Evolutionary conservation across 2,113 vertebrate species (phyloP).

Genomic region (Sceloporus tristichus): DNA sequence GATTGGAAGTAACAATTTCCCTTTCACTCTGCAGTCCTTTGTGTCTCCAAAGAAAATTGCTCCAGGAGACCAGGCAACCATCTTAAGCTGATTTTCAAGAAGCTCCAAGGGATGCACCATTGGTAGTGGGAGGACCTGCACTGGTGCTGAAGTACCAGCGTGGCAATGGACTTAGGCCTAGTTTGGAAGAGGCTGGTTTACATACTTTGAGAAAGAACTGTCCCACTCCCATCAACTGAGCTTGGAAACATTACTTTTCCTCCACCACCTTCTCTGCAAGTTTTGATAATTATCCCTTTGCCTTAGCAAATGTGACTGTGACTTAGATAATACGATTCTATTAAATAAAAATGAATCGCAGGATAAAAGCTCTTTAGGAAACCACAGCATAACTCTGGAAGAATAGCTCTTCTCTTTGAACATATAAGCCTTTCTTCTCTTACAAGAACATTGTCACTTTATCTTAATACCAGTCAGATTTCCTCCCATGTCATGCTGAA

Average conservation of each 20-base stretch:
- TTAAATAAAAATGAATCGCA: constrained; percentile 35
- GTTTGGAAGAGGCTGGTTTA: too few species aligned
- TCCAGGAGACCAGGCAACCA: too few species aligned
- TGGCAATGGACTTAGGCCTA: too few species aligned
- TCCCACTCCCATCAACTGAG: background rate
- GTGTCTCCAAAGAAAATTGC: too few species aligned
- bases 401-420: constrained; percentile 45
- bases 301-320: constrained; percentile 32
- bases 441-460: constrained; percentile 38
- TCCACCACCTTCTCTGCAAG: constrained; percentile 12
- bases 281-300: constrained; percentile 45
- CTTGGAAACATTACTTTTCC: too few species aligned
- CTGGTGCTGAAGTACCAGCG: too few species aligned
- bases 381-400: constrained; percentile 43
- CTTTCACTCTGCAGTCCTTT: too few species aligned
- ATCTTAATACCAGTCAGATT: constrained; percentile 2
- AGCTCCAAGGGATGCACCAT: too few species aligned
- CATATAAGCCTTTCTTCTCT: constrained; percentile 39
- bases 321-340: constrained; percentile 41
- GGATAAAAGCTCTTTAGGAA: constrained; percentile 53
- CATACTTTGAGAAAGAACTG: constrained; percentile 40
- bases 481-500: constrained; percentile 6
- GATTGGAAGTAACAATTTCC: too few species aligned
- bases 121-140: too few species aligned
- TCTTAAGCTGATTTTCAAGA: too few species aligned